Base-by-base conservation (phyloP, 2,113 vertebrate species). In the Aspidoscelis tigris region DNA sequence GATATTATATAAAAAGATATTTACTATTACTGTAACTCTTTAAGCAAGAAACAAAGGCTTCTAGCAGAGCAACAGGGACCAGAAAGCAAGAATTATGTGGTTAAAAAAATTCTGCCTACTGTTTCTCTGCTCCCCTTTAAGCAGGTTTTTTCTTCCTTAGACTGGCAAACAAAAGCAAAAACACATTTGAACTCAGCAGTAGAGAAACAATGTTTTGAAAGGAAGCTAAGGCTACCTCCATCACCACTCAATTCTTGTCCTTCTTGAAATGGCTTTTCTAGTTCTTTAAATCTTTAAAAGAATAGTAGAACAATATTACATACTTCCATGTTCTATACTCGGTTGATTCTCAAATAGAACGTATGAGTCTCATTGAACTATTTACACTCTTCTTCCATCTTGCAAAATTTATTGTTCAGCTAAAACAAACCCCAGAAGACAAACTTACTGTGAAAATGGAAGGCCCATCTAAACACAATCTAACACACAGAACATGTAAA, bases 401-500 rank as follows among this genome's bases (percentile, higher is more conserved):
- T 81, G 61, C 61, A 68, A 22, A 83, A 18, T 14, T 70, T 83
- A 53, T 53, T 68, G 33, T 22, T 83, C 50, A 22, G 53, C 68
- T 33, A 87, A 82, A 44, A 53, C 12, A 87, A 73, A 70, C 39
- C 44, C 2, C 75, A 80, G 0, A 4, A 2, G 20, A 5, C 18
- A 84, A 78, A 85, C 3, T 86, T 76, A 7, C 4, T n/a, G 8
- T 70, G 0, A 64, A 33, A 64, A 73, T 22, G 43, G 12, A 68
- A 81, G 11, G 33, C 18, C 75, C 14, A 74, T 21, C 41, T 86
- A 41, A 7, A 41, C 53, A 61, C 84, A 66, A n/a, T 26, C 43
- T 65, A 79, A 68, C 4, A 78, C 22, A 33, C 20, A 14, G 22
- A 44, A 33, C 10, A 55, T 65, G 41, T 47, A 33, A 64, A 61